Evolutionary conservation across 2,113 vertebrate genomes (phyloP).

Genomic region (Girardinichthys multiradiatus): DNA sequence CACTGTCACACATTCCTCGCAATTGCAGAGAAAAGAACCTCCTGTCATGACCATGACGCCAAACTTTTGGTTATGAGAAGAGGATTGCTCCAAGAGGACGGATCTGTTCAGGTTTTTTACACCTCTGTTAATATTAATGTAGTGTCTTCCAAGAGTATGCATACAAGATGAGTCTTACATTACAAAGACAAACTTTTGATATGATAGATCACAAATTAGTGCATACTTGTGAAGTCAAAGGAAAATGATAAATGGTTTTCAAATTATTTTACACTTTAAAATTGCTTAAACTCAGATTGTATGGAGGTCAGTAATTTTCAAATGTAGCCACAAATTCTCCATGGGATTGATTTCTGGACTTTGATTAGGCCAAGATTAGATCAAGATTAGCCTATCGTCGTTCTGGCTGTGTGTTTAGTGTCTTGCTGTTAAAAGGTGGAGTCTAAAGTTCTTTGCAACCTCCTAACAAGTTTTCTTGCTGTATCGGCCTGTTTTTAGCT

Average conservation of each 20-base stretch:
- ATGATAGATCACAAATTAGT: no score
- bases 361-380: background rate
- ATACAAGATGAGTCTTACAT: no score
- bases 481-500: no score
- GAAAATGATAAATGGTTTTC: background rate
- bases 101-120: conserved; percentile 81
- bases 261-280: background rate
- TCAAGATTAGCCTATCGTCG: no score
- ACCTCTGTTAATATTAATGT: background rate
- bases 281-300: background rate
- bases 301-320: background rate
- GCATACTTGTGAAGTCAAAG: no score
- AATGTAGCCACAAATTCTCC: background rate
- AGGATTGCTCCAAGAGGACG: conserved; percentile 71
- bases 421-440: no score
- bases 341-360: background rate
- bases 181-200: no score
- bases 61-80: conserved; percentile 87
- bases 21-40: conserved; percentile 89
- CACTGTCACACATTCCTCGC: conserved; percentile 82
- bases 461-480: no score
- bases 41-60: conserved; percentile 82
- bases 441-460: no score
- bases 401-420: no score
- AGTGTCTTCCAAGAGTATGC: no score